phyloP scores from a whole-genome alignment of 2,888 invertebrate species.

The Brenthis ino region DNA sequence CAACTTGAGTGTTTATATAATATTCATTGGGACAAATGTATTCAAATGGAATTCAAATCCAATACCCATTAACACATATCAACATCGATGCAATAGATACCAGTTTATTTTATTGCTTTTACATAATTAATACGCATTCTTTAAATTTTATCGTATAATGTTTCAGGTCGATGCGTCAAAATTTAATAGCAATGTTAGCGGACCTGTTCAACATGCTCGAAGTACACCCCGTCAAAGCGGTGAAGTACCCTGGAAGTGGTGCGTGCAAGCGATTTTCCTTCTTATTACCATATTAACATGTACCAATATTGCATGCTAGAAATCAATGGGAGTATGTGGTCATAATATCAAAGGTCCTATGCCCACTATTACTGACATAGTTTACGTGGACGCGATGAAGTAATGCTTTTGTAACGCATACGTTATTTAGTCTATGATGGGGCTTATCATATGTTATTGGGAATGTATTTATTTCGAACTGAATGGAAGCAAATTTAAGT shows the following conservation, averaged over 20 bases:
- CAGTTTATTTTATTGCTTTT: background rate
- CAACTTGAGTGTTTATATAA: no score
- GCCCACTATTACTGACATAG: slow-evolving; percentile 59
- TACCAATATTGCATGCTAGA: slow-evolving; percentile 70
- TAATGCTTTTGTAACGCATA: slow-evolving; percentile 55
- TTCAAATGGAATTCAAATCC: slow-evolving; percentile 3
- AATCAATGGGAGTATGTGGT: slow-evolving; percentile 80
- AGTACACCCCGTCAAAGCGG: slow-evolving; percentile 94
- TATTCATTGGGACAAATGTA: background rate
- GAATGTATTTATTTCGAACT: slow-evolving; percentile 13
- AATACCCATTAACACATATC: background rate
- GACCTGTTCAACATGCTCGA: slow-evolving; percentile 97
- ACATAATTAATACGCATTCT: background rate
- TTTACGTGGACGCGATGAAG: slow-evolving; percentile 50
- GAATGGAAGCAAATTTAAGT: slow-evolving; percentile 5
- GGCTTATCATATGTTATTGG: slow-evolving; percentile 32
- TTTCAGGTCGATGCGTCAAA: slow-evolving; percentile 94
- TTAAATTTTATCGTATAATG: background rate
- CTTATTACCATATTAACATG: slow-evolving; percentile 32
- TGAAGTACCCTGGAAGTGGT: slow-evolving; percentile 89
- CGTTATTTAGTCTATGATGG: slow-evolving; percentile 32
- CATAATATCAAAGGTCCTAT: slow-evolving; percentile 76
- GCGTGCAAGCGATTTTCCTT: slow-evolving; percentile 49
- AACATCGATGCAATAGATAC: slow-evolving; percentile 6
- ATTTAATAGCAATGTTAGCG: slow-evolving; percentile 94